Evolutionary conservation across 1,140 invertebrate genomes (phyloP), one percentile per base, ranked within the genome.

Genomic region (Pseudoatta argentina): DNA sequence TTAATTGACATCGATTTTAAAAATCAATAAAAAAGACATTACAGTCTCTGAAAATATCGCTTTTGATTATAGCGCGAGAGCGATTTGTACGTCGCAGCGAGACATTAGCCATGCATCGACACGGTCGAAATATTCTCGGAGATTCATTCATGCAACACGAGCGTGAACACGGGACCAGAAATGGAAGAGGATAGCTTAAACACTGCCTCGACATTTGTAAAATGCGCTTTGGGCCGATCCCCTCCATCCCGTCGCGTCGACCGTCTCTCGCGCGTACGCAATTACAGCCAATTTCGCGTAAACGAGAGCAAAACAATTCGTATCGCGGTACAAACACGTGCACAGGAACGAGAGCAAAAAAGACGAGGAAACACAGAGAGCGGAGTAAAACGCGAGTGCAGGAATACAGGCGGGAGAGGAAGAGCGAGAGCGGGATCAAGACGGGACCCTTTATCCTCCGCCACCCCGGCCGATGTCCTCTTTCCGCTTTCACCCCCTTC

Each of bases 221-320:
- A 87, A 87, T 78, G 73, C 34, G 59, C 79, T 75, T 83, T 83
- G 69, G 69, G 27, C 79, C 67, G 69, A 55, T 73, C 79, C 55
- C 39, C 27, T 24, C 51, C 67, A 7, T 71, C 51, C 66, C 16
- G 53, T 61, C 78, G 21, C 30, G 34, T 39, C 67, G 67, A 51
- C 64, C 64, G 88, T 55, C 91, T 85, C 83, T 77, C 81, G 86
- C 86, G 64, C 85, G 88, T 67, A 83, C 69, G 79, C 93, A 93
- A 94, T 94, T 94, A 94, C 91, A 88, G 86, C 87, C 87, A 92
- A 89, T 91, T 92, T 91, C 89, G 89, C 85, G 87, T 89, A 90
- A 93, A 92, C 86, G 85, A 87, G 89, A 92, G 87, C 89, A 91
- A 89, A 92, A 93, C 91, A 92, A 91, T 92, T 78, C 76, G 88